Evolutionary conservation across 2,888 invertebrate genomes (phyloP), one percentile per base, ranked within the genome.

Genomic region (Poecilus cupreus): DNA sequence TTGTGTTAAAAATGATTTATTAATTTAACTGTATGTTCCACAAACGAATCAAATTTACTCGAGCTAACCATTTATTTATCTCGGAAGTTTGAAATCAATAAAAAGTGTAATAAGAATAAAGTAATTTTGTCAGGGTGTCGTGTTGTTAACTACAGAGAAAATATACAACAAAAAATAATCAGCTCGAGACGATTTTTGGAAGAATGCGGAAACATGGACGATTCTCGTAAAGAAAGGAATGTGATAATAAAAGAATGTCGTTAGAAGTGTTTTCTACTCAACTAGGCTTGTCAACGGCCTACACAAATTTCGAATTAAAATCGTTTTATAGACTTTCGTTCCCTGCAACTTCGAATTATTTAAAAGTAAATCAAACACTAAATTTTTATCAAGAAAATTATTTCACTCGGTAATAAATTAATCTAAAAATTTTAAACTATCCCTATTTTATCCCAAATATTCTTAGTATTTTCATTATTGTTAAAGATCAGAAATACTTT

Each of bases 241-340:
- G 64, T 68, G 64, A 68, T 68, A 68, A 68, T 68, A 68, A 68
- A 68, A 68, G 64, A 68, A 68, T 68, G 64, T 68, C 64, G 64
- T 68, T 68, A 68, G 64, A 32, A 68, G 64, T 37, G 64, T 37
- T 68, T 68, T 68, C 64, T 68, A 68, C 64, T 68, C 37, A 37
- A 68, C 64, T 68, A 68, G 64, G 64, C 64, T 68, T 68, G 64
- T 68, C 64, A 68, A 68, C n/a, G 37, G 37, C 37, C 64, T 68
- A 37, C 37, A 68, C 64, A 68, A 68, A 60, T 68, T 68, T 68
- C 10, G 64, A 37, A 68, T 68, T 68, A 37, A 68, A 60, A 37
- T 1, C 8, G 32, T 16, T 32, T 68, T 37, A 68, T 68, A 37
- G 64, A 68, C 64, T 68, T 11, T 18, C 37, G n/a, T 60, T 60